These are phyloP conservation scores for Eupithecia inturbata DNA, from an alignment of 2,888 invertebrate species.

Conservation along the genomic window DNA sequence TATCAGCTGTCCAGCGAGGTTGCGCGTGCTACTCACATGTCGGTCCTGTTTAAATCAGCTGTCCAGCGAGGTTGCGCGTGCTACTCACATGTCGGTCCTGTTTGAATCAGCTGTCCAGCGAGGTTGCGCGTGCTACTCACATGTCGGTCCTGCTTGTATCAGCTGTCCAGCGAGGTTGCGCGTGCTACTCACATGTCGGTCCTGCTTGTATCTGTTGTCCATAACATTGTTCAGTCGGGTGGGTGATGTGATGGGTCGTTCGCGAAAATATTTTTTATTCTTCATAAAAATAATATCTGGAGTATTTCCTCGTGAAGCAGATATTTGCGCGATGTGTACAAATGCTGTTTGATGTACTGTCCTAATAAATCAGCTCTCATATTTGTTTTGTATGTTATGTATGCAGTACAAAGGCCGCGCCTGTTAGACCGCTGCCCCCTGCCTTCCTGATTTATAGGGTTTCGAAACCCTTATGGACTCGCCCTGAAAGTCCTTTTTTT, in stretches of 20 bases:
- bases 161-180: too few relatives aligned
- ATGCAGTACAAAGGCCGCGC: background rate
- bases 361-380: background rate
- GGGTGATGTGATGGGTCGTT: background rate
- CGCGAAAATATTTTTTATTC: background rate
- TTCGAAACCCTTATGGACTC: too few relatives aligned
- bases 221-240: background rate
- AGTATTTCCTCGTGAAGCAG: background rate
- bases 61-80: too few relatives aligned
- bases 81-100: background rate
- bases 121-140: too few relatives aligned
- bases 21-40: too few relatives aligned
- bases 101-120: background rate
- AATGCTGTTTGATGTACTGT: background rate
- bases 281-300: background rate
- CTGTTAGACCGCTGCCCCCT: background rate
- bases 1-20: background rate
- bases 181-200: too few relatives aligned
- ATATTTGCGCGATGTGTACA: conserved; percentile 8
- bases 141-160: background rate
- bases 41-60: background rate
- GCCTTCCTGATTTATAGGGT: background rate
- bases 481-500: too few relatives aligned
- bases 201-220: background rate
- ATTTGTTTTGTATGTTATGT: background rate